These are phyloP conservation scores for Chionomys nivalis DNA, from an alignment of 2,113 vertebrate genomes.

Conservation along the genomic window DNA sequence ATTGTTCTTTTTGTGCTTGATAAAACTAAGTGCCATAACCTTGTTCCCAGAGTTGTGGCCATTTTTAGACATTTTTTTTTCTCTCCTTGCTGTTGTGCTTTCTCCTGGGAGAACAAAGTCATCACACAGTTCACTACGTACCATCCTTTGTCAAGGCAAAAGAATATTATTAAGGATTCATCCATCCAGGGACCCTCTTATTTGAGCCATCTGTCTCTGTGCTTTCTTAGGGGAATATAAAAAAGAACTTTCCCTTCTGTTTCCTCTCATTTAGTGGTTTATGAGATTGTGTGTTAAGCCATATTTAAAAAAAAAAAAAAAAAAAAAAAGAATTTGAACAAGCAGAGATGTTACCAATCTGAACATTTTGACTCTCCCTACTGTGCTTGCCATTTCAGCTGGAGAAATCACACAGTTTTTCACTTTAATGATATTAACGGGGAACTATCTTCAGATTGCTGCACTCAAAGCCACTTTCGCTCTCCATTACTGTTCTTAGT, in stretches of 20 bases:
- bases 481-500: slow-evolving; percentile 46
- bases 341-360: slow-evolving; percentile 32
- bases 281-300: slow-evolving; percentile 60
- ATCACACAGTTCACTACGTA: slow-evolving; percentile 44
- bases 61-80: slow-evolving; percentile 65
- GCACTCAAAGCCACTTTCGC: slow-evolving; percentile 53
- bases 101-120: slow-evolving; percentile 72
- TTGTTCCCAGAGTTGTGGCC: slow-evolving; percentile 53
- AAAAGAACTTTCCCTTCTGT: neutral
- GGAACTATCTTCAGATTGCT: slow-evolving; percentile 47
- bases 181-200: slow-evolving; percentile 48
- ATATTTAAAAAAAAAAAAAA: too few species aligned
- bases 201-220: slow-evolving; percentile 57
- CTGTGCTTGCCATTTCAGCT: slow-evolving; percentile 47
- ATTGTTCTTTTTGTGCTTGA: slow-evolving; percentile 68
- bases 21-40: slow-evolving; percentile 65
- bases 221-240: slow-evolving; percentile 64
- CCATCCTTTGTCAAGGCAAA: slow-evolving; percentile 67
- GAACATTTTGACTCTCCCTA: slow-evolving; percentile 43
- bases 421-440: slow-evolving; percentile 34
- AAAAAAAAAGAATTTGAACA: slow-evolving; percentile 60
- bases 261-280: slow-evolving; percentile 64
- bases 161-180: slow-evolving; percentile 61
- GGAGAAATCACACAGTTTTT: slow-evolving; percentile 26
- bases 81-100: slow-evolving; percentile 30